Evolutionary conservation across 2,888 invertebrate genomes (phyloP).

Genomic region (Scaptomyza flava): DNA sequence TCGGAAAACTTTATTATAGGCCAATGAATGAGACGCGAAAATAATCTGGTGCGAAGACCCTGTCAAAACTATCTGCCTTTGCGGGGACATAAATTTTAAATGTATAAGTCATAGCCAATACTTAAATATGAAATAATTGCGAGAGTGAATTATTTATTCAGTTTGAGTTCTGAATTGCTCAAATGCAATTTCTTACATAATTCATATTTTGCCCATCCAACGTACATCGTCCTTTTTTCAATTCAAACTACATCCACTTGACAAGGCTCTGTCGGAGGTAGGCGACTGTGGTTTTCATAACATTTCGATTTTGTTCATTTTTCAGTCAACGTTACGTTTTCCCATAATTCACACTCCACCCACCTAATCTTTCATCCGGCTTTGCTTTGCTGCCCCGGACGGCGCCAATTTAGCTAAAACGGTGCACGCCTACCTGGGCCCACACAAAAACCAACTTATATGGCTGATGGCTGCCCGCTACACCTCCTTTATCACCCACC

Average conservation of each 20-base stretch:
- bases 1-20: conserved; percentile 67
- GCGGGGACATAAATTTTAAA: conserved; percentile 26
- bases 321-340: conserved; percentile 37
- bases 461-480: conserved; percentile 35
- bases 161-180: no score
- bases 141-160: no score
- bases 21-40: conserved; percentile 21
- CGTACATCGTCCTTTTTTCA: conserved; percentile 50
- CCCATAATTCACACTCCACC: neutral
- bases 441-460: conserved; percentile 75
- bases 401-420: conserved; percentile 77
- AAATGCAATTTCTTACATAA: no score
- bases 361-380: conserved; percentile 51
- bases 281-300: conserved; percentile 76
- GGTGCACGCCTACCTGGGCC: conserved; percentile 75
- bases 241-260: conserved; percentile 49
- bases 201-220: conserved; percentile 26
- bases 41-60: conserved; percentile 30
- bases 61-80: conserved; percentile 60
- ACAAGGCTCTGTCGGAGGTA: conserved; percentile 51
- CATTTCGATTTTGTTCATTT: conserved; percentile 75
- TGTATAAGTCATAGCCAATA: no score
- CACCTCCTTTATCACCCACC: no score
- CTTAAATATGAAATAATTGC: no score
- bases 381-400: conserved; percentile 66